Evolutionary conservation across 2,797 vertebrate genomes (phyloP), one percentile per base, ranked within the genome.

Genomic region (Lacerta agilis): DNA sequence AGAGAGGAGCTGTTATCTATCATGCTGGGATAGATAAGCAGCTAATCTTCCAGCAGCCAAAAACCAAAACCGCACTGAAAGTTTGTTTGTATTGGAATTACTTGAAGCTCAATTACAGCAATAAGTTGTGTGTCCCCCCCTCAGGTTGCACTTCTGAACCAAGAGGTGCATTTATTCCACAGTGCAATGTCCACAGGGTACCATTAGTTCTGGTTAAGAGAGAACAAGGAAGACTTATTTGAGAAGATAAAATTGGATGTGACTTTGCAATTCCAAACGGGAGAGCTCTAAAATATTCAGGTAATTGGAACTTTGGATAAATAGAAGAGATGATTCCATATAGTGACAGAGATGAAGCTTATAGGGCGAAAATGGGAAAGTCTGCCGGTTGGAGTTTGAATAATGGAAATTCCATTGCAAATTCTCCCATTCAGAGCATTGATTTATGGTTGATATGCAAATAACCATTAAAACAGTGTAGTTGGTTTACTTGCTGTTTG

Each of bases 1-100:
- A 77, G 83, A n/a, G 83, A 43, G 73, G 75, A 58, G 33, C 36
- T 73, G 83, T 77, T 45, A 66, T 20, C 83, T 85, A n/a, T 66
- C 73, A 23, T 11, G 4, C 55, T 45, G 72, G 43, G 72, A 76
- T 15, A 29, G 25, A 64, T 43, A 29, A 77, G 72, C 38, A 77
- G 36, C 76, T 29, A 66, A 61, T 77, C 55, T 77, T 85, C 64
- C 36, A n/a, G 33, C 72, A 61, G 29, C 13, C 55, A 27, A 23
- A 29, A 85, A n/a, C 11, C 41, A 49, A 49, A 49, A 49, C 15
- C n/a, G 20, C 20, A 27, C 69, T 36, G 11, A 58, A 73, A 38
- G 10, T 72, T 83, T 55, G 9, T 73, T 72, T 55, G 55, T 15
- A 72, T 20, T 49, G n/a, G 66, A 73, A 36, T 55, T 83, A 72